A percentile compares a stretch with the other conserved stretches of the same genome.
phyloP scores from a whole-genome alignment of 1,140 invertebrate species.

The Mamestra configurata region DNA sequence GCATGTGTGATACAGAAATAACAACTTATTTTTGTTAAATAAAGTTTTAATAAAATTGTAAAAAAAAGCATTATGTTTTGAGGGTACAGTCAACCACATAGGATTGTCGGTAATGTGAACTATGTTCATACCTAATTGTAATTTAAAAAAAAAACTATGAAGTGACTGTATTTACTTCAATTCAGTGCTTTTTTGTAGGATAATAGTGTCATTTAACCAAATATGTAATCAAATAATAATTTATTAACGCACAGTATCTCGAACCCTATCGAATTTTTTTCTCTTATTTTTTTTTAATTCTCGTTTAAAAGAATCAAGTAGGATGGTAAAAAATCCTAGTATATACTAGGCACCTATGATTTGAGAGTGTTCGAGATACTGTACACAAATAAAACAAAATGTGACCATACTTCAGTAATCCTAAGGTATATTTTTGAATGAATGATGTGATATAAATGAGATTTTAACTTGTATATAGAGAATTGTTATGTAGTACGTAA shows the following conservation, averaged over 20 bases:
- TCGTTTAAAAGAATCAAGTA: neutral
- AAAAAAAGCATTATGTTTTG: slow-evolving; percentile 29
- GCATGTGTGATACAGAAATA: slow-evolving; percentile 37
- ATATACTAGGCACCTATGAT: neutral
- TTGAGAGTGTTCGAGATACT: neutral
- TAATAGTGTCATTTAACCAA: slow-evolving; percentile 20
- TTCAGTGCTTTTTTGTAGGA: slow-evolving; percentile 8
- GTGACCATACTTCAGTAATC: slow-evolving; percentile 41
- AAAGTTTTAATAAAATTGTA: slow-evolving; percentile 42
- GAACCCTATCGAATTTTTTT: neutral
- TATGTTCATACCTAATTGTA: neutral
- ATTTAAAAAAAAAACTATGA: neutral
- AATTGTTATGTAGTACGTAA: slow-evolving; percentile 86
- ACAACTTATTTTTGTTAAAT: slow-evolving; percentile 58
- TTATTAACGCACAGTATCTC: slow-evolving; percentile 2
- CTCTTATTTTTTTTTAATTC: neutral
- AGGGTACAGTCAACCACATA: slow-evolving; percentile 11
- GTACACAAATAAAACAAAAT: slow-evolving; percentile 14
- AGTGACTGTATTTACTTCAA: slow-evolving; percentile 3
- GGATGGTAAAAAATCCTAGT: neutral
- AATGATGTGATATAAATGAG: slow-evolving; percentile 85
- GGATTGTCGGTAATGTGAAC: neutral
- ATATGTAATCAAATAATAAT: slow-evolving; percentile 16
- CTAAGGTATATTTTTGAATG: slow-evolving; percentile 83
- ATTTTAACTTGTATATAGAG: slow-evolving; percentile 81